Evolutionary conservation across 1,140 invertebrate genomes (phyloP).

Genomic region (Drosophila pseudoobscura): DNA sequence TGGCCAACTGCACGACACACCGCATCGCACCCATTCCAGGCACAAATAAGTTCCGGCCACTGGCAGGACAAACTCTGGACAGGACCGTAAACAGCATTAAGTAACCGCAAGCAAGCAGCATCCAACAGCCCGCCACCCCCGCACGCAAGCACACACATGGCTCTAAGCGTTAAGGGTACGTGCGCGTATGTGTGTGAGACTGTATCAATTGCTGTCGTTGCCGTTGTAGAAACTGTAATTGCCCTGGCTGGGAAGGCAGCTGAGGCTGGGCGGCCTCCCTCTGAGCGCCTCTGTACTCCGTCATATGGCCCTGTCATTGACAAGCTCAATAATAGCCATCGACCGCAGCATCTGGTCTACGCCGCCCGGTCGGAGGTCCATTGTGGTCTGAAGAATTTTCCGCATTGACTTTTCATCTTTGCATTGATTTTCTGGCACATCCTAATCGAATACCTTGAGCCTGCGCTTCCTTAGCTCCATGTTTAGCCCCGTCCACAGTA

Average conservation of each 20-base stretch:
- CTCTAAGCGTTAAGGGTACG: background rate
- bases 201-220: constrained; percentile 67
- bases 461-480: background rate
- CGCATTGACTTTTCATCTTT: constrained; percentile 22
- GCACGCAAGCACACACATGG: constrained; percentile 16
- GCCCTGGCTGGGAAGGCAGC: constrained; percentile 37
- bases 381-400: constrained; percentile 6
- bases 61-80: constrained; percentile 38
- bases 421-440: constrained; percentile 58
- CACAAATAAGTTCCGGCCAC: constrained; percentile 45
- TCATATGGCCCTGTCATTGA: constrained; percentile 60
- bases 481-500: constrained; percentile 12
- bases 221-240: constrained; percentile 72
- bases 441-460: constrained; percentile 63
- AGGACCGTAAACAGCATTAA: constrained; percentile 64
- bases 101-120: constrained; percentile 59
- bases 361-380: constrained; percentile 40
- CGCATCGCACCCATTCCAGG: constrained; percentile 22
- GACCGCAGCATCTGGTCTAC: constrained; percentile 77
- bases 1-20: constrained; percentile 64
- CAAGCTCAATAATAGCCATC: constrained; percentile 78
- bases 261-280: constrained; percentile 8
- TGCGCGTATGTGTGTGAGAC: constrained; percentile 32
- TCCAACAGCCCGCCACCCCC: constrained; percentile 12
- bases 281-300: background rate